Conservation (phyloP, 2,113 vertebrate genomes). For the Tychaedon coryphoeus region DNA sequence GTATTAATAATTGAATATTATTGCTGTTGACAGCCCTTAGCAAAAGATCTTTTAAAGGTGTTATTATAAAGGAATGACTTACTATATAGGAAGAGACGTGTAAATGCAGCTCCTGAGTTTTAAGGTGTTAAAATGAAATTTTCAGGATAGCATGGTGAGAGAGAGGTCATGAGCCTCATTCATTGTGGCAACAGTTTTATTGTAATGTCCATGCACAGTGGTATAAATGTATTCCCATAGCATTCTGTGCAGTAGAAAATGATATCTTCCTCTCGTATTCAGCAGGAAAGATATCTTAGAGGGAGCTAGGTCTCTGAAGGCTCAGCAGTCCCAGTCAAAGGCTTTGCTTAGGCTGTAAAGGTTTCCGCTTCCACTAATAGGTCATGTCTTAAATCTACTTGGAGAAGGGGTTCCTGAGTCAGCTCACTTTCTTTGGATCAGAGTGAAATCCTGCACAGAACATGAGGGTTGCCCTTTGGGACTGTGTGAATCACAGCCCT, state of each 20-base stretch:
- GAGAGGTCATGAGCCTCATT: neutral
- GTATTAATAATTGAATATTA: neutral
- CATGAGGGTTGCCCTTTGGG: accelerated
- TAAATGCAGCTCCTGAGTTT: neutral
- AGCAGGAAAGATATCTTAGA: neutral
- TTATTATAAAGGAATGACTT: neutral
- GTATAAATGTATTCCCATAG: neutral
- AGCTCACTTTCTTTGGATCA: neutral
- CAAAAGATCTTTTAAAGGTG: neutral
- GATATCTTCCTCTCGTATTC: neutral
- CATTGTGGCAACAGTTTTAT: neutral
- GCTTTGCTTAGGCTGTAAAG: neutral
- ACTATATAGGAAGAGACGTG: accelerated
- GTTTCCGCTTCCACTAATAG: neutral
- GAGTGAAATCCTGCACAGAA: neutral
- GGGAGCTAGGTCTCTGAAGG: neutral
- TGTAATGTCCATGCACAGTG: neutral
- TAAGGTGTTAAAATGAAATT: neutral
- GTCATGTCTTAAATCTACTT: accelerated
- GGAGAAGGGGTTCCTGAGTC: neutral
- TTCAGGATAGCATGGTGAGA: neutral
- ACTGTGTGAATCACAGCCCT: neutral
- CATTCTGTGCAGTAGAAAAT: neutral
- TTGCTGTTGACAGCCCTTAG: neutral
- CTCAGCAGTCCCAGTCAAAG: neutral